Conservation (phyloP, 2,888 invertebrate genomes). For the Agrotis puta region DNA sequence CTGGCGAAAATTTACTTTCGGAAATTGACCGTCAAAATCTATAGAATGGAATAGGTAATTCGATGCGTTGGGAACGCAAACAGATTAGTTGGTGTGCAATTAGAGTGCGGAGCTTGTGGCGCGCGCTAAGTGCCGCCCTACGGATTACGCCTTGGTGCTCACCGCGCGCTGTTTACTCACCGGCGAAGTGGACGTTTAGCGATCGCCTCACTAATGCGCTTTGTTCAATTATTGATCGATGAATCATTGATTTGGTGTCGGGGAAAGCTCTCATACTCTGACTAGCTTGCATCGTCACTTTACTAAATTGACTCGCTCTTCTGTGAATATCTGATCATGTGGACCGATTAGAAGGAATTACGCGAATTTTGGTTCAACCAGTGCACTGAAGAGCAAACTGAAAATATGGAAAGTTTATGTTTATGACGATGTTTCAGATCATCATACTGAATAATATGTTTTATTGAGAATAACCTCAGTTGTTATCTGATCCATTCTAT, state of each 20-base stretch:
- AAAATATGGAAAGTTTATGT: not conserved
- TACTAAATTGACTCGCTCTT: slow-evolving; percentile 44
- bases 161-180: slow-evolving; percentile 74
- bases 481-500: no score
- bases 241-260: slow-evolving; percentile 79
- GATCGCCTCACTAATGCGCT: slow-evolving; percentile 84
- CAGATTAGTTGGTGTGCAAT: slow-evolving; percentile 89
- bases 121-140: slow-evolving; percentile 86
- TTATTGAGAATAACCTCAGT: not conserved
- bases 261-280: slow-evolving; percentile 47
- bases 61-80: slow-evolving; percentile 84
- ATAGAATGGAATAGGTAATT: slow-evolving; percentile 70
- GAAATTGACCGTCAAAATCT: slow-evolving; percentile 59
- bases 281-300: slow-evolving; percentile 54
- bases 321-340: slow-evolving; percentile 46
- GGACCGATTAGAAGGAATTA: slow-evolving; percentile 12
- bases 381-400: not conserved
- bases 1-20: slow-evolving; percentile 18
- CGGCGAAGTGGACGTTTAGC: slow-evolving; percentile 85
- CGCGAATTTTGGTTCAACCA: slow-evolving; percentile 8
- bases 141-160: slow-evolving; percentile 88
- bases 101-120: slow-evolving; percentile 87
- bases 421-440: not conserved
- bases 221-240: slow-evolving; percentile 83
- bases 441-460: not conserved